A percentile compares a stretch with the other conserved stretches of the same genome.
Conservation (phyloP, 2,113 vertebrate genomes). For the Halichoeres trimaculatus region DNA sequence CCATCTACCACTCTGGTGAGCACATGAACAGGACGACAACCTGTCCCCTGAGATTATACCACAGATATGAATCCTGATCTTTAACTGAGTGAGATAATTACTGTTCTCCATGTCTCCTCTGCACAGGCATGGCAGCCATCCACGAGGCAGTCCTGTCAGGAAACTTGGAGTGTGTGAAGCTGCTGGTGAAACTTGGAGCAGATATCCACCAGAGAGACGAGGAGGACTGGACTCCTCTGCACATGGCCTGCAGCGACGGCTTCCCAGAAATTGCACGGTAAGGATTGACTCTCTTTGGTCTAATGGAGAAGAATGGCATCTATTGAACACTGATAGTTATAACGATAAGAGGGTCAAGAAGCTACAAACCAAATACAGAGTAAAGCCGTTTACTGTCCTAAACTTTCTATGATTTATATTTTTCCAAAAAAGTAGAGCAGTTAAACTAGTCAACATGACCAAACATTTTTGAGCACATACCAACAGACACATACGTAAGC, state of each 20-base stretch:
- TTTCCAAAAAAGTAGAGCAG: too few relatives aligned
- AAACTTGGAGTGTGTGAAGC: conserved; percentile 93
- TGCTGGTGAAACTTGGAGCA: conserved; percentile 89
- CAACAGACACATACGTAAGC: not conserved
- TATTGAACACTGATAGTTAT: not conserved
- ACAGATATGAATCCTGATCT: too few relatives aligned
- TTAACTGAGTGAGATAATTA: not conserved
- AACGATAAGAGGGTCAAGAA: too few relatives aligned
- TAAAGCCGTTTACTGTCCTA: too few relatives aligned
- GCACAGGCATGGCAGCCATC: conserved; percentile 90
- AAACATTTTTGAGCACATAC: not conserved
- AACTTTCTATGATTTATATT: too few relatives aligned
- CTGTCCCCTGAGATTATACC: not conserved
- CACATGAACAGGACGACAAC: not conserved
- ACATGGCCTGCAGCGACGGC: conserved; percentile 94
- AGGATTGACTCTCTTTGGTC: conserved; percentile 41
- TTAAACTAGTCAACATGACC: conserved; percentile 13
- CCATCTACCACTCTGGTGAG: conserved; percentile 94
- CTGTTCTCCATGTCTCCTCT: not conserved
- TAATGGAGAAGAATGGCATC: too few relatives aligned
- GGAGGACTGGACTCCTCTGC: conserved; percentile 92
- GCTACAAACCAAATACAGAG: too few relatives aligned
- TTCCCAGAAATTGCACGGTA: conserved; percentile 91
- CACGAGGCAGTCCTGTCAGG: conserved; percentile 94
- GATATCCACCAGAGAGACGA: conserved; percentile 93